A percentile compares a stretch with the other conserved stretches of the same genome.
Conservation (phyloP, 1,140 invertebrate genomes). For the Sinonovacula constricta region DNA sequence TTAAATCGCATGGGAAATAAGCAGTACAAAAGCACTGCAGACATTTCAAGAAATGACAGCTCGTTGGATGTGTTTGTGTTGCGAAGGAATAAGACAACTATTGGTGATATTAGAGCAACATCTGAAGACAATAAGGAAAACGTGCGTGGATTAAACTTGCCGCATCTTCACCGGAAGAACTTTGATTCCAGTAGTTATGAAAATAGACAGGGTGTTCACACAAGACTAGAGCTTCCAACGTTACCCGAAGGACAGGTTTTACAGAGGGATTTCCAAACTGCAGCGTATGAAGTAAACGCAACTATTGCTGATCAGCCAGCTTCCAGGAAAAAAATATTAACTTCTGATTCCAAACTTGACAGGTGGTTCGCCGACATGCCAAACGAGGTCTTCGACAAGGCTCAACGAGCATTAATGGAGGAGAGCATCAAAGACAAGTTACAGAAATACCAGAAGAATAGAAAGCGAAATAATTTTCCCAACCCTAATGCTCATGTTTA, state of each 20-base stretch:
- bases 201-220: not conserved
- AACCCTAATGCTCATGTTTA: slow-evolving; percentile 15
- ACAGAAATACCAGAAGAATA: slow-evolving; percentile 15
- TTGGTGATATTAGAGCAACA: not conserved
- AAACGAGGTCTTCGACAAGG: slow-evolving; percentile 45
- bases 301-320: not conserved
- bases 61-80: slow-evolving; percentile 22
- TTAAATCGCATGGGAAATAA: not conserved
- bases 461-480: slow-evolving; percentile 27
- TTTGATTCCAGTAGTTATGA: not conserved
- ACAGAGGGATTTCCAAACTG: not conserved
- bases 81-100: slow-evolving; percentile 22
- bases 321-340: slow-evolving; percentile 1
- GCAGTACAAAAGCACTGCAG: not conserved
- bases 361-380: slow-evolving; percentile 53
- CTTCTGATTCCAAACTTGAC: slow-evolving; percentile 30
- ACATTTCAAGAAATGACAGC: not conserved
- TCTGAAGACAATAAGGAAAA: not conserved
- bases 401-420: slow-evolving; percentile 44
- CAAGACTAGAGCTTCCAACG: not conserved
- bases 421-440: slow-evolving; percentile 40
- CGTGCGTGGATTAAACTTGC: slow-evolving; percentile 7
- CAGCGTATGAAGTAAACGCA: not conserved
- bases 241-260: not conserved
- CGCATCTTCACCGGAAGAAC: not conserved